Percentiles rank a stretch among this genome's conserved stretches.
phyloP scores from a whole-genome alignment of 2,113 vertebrate genomes.

The Okapia johnstoni region DNA sequence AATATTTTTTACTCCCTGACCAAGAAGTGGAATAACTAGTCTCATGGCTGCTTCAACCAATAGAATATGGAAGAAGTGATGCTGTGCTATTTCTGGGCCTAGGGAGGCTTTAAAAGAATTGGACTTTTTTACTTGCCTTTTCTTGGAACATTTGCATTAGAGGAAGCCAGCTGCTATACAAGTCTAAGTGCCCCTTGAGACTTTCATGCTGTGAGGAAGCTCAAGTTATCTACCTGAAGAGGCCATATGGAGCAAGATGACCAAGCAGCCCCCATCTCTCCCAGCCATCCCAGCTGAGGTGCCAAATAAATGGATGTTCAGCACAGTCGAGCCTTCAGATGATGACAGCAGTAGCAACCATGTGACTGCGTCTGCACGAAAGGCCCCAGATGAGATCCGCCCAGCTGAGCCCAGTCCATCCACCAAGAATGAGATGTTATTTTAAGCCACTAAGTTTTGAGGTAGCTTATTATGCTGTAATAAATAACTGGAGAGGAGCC shows the following conservation, averaged over 20 bases:
- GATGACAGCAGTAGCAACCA: background rate
- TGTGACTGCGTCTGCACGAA: background rate
- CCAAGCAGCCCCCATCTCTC: background rate
- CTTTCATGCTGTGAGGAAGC: background rate
- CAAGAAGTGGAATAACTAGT: background rate
- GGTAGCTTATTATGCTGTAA: background rate
- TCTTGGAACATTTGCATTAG: background rate
- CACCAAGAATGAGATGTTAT: background rate
- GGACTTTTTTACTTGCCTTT: background rate
- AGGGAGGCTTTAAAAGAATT: background rate
- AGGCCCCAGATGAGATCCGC: background rate
- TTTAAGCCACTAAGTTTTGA: background rate
- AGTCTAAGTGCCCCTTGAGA: background rate
- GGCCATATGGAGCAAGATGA: background rate
- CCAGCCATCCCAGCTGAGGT: background rate
- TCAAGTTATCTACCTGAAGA: background rate
- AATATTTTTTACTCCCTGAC: background rate
- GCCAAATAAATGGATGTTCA: background rate
- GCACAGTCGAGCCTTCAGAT: background rate
- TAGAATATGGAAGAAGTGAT: background rate
- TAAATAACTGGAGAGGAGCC: background rate
- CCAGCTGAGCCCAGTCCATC: background rate
- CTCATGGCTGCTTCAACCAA: background rate
- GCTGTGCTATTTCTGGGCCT: background rate
- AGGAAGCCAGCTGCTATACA: background rate